Evolutionary conservation across 2,797 vertebrate genomes (phyloP), one percentile per base, ranked within the genome.

Genomic region (Amphiprion clarkii): DNA sequence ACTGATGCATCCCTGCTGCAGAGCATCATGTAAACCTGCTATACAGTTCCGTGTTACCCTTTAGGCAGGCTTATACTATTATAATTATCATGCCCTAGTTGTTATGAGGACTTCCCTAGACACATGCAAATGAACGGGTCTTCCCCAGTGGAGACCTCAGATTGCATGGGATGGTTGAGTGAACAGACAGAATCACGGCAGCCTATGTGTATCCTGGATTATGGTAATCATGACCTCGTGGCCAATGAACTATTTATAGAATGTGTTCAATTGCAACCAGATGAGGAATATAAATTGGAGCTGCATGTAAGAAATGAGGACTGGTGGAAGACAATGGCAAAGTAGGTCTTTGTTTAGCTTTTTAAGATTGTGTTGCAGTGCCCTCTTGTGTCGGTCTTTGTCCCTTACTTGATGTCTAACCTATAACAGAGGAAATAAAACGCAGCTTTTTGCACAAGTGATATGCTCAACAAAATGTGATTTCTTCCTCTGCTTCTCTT

Each of bases 301-400:
- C 60, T 75, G 44, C 39, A 56, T 29, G 8, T 46, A 14, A 71
- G 52, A 75, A 78, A 71, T 63, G 33, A 54, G n/a, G 19, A 4
- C n/a, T 9, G 2, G 7, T 36, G 8, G 25, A 33, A 21, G 16
- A 54, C 13, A 21, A 31, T 4, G 4, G 42, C 4, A 71, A 23
- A 23, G 25, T 33, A 9, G 9, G 55, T 51, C 58, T 67, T 61
- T 57, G 13, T 67, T 39, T 36, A n/a, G 42, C 6, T 21, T 21
- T 52, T 65, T 36, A 59, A 49, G 10, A 55, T 78, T 71, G 78
- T 79, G 46, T 73, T 63, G 39, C 53, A 81, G 84, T 64, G 63
- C 92, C 93, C 90, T 58, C 93, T 6, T 83, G 90, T 94, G 92
- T 73, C 60, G 5, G 49, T 4, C 39, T 63, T 23, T 39, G 58